Evolutionary conservation across 2,113 vertebrate genomes (phyloP), one percentile per base, ranked within the genome.

Genomic region (Tragelaphus buxtoni): DNA sequence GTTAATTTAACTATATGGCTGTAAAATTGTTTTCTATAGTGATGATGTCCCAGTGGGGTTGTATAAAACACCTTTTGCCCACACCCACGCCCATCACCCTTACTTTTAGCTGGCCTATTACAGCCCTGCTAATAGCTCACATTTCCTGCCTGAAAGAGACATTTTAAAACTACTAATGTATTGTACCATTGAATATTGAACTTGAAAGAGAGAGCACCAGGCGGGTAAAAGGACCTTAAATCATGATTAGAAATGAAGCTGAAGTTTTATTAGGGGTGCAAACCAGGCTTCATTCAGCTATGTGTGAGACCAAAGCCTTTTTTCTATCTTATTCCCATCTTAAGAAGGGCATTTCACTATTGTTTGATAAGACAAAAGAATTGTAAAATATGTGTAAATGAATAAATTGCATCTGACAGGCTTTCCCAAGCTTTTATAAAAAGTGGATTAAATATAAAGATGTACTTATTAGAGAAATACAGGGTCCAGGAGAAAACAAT

Each of bases 1-100:
- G 90, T 92, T 97, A 97, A 97, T 98, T 97, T 98, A 96, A 97
- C 94, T 96, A 28, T 95, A 91, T 80, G 61, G 82, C 92, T 98
- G 55, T 97, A 97, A 97, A 98, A 97, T 92, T 97, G 94, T 96
- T 98, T 98, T 97, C 97, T 95, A 88, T 97, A 94, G 60, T 89
- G 96, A 86, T 42, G 91, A 87, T 90, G 72, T 39, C 87, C 92
- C 96, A 92, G 77, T 94, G 88, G 69, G 97, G 86, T 92, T 95
- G 28, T 92, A 77, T 91, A 94, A 90, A 96, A 93, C 89, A 91
- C 96, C 96, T 96, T 96, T 92, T 0, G 13, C 96, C 94, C 85
- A 96, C 83, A 96, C 88, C 97, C 94, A 94, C 56, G 0, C 94
- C 92, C 91, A 74, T 92, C 81, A 84, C 94, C 89, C 79, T 95